Conservation (phyloP, 2,888 invertebrate genomes). For the Drosophila monieri region DNA sequence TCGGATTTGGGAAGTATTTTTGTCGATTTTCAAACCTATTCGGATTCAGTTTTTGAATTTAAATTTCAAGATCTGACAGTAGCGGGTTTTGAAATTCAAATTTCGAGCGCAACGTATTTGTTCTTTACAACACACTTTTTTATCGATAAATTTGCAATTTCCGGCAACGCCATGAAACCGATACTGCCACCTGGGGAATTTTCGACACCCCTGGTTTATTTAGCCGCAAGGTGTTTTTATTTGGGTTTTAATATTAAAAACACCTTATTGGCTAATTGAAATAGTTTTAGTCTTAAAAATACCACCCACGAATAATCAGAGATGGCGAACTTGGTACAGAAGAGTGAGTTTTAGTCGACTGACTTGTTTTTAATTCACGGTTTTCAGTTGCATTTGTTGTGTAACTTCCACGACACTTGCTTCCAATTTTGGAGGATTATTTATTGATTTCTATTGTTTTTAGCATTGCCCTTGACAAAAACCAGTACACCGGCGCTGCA, state of each 20-base stretch:
- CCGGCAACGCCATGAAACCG: too few species aligned
- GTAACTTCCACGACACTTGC: conserved; percentile 11
- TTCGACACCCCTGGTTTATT: too few species aligned
- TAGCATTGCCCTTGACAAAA: conserved; percentile 53
- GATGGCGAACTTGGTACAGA: conserved; percentile 54
- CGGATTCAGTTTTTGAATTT: too few species aligned
- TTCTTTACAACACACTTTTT: background rate
- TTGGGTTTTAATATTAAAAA: conserved; percentile 10
- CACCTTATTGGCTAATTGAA: conserved; percentile 7
- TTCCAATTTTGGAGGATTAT: conserved; percentile 6
- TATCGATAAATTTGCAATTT: too few species aligned
- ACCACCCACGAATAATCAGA: background rate
- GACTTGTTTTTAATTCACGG: background rate
- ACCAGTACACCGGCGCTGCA: conserved; percentile 84
- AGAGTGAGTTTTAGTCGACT: conserved; percentile 33
- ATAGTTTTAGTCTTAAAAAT: background rate
- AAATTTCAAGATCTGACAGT: too few species aligned
- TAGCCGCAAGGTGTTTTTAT: background rate
- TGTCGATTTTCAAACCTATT: too few species aligned
- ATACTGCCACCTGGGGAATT: too few species aligned
- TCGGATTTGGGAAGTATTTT: background rate
- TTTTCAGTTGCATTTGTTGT: conserved; percentile 8
- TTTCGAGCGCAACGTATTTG: background rate
- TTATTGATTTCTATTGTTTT: conserved; percentile 4
- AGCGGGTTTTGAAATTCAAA: too few species aligned